A percentile compares a stretch with the other conserved stretches of the same genome.
These are phyloP conservation scores for Dicrostonyx torquatus DNA, from an alignment of 2,797 vertebrate species.

Conservation along the genomic window DNA sequence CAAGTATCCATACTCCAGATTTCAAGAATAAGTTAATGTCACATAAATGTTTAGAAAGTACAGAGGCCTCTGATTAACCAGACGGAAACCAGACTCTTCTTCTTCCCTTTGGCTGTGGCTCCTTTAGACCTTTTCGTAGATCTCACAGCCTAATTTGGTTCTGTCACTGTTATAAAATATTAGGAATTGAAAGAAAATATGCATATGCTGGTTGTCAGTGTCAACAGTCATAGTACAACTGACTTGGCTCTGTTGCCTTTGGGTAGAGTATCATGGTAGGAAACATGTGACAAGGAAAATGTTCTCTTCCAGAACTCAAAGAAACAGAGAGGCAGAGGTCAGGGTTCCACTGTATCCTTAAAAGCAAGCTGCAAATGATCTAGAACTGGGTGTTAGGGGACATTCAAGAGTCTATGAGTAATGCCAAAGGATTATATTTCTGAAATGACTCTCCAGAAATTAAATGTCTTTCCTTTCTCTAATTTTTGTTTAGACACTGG, in stretches of 20 bases:
- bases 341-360: neutral
- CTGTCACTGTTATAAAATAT: neutral
- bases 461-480: neutral
- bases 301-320: neutral
- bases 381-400: neutral
- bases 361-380: neutral
- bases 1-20: neutral
- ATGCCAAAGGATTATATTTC: neutral
- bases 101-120: neutral
- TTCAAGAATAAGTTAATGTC: neutral
- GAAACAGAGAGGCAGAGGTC: neutral
- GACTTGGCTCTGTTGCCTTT: neutral
- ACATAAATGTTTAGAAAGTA: neutral
- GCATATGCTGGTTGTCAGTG: neutral
- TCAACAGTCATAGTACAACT: neutral
- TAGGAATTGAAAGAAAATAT: neutral
- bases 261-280: fast-evolving
- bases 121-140: neutral
- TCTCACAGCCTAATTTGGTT: neutral
- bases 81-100: neutral
- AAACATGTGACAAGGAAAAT: fast-evolving
- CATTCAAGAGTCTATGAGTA: neutral
- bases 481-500: neutral
- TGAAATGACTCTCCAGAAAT: neutral
- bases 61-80: neutral